Evolutionary conservation across 2,797 vertebrate genomes (phyloP).

Genomic region (Rachycentron canadum): DNA sequence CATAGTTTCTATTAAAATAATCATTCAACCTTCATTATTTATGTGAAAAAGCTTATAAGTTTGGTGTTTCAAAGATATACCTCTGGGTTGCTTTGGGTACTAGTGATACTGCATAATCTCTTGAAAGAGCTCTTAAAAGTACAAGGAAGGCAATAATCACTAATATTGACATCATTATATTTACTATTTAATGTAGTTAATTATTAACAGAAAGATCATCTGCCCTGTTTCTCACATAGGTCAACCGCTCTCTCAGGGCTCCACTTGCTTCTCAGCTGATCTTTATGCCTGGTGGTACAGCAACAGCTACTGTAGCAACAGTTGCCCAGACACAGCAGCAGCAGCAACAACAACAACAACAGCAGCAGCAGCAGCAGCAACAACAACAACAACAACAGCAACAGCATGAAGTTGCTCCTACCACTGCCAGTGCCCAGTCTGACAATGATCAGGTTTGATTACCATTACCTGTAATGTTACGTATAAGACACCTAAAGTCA

Average conservation of each 20-base stretch:
- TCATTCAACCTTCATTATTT: not conserved
- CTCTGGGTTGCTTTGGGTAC: not conserved
- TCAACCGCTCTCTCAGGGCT: constrained; percentile 88
- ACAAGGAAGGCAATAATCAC: not conserved
- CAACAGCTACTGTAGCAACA: constrained; percentile 91
- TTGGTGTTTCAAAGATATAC: not conserved
- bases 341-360: constrained; percentile 84
- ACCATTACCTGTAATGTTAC: not conserved
- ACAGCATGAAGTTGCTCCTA: constrained; percentile 88
- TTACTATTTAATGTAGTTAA: not conserved
- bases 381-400: constrained; percentile 79
- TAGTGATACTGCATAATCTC: not conserved
- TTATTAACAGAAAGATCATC: constrained; percentile 5
- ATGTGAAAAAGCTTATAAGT: not conserved
- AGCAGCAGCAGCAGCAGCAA: constrained; percentile 68
- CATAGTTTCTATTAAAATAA: not conserved
- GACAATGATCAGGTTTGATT: constrained; percentile 93
- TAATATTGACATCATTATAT: not conserved
- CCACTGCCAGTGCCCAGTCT: constrained; percentile 85
- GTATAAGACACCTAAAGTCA: constrained; percentile 3
- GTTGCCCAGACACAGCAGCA: constrained; percentile 85
- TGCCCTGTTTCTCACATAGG: constrained; percentile 68
- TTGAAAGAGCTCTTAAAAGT: not conserved
- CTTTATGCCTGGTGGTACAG: constrained; percentile 97
- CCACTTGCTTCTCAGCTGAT: constrained; percentile 97